A percentile compares a stretch with the other conserved stretches of the same genome.
These are phyloP conservation scores for Lordiphosa stackelbergi DNA, from an alignment of 1,140 invertebrate genomes.

Conservation along the genomic window DNA sequence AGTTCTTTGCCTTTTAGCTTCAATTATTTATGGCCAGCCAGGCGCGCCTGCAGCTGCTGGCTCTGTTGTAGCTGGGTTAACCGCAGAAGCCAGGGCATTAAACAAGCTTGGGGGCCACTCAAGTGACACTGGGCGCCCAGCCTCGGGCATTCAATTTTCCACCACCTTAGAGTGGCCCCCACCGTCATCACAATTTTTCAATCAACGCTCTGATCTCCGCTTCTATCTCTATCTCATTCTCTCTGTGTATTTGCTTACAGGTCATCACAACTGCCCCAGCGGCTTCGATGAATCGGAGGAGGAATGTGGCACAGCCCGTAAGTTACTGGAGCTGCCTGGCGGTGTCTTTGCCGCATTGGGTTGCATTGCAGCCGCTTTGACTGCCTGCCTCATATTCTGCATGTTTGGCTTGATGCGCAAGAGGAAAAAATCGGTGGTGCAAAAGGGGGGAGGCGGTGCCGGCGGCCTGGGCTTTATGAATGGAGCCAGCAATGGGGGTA, in stretches of 20 bases:
- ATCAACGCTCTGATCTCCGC: slow-evolving; percentile 39
- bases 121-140: slow-evolving; percentile 40
- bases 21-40: slow-evolving; percentile 73
- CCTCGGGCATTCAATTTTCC: slow-evolving; percentile 52
- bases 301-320: slow-evolving; percentile 82
- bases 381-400: slow-evolving; percentile 79
- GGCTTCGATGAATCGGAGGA: slow-evolving; percentile 88
- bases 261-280: slow-evolving; percentile 86
- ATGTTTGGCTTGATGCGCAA: slow-evolving; percentile 78
- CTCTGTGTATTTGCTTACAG: slow-evolving; percentile 35
- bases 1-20: slow-evolving; percentile 66
- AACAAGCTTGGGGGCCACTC: slow-evolving; percentile 62
- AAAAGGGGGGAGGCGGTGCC: slow-evolving; percentile 77
- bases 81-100: slow-evolving; percentile 68
- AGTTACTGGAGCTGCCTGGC: slow-evolving; percentile 78
- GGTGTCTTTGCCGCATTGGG: slow-evolving; percentile 79
- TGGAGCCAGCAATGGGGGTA: slow-evolving; percentile 57
- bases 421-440: slow-evolving; percentile 79
- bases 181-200: slow-evolving; percentile 48
- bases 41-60: slow-evolving; percentile 61
- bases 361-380: slow-evolving; percentile 79
- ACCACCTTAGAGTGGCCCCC: slow-evolving; percentile 7
- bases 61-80: slow-evolving; percentile 50
- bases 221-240: slow-evolving; percentile 6
- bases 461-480: slow-evolving; percentile 76